Conservation (phyloP, 1,140 invertebrate species). For the Achatina immaculata region DNA sequence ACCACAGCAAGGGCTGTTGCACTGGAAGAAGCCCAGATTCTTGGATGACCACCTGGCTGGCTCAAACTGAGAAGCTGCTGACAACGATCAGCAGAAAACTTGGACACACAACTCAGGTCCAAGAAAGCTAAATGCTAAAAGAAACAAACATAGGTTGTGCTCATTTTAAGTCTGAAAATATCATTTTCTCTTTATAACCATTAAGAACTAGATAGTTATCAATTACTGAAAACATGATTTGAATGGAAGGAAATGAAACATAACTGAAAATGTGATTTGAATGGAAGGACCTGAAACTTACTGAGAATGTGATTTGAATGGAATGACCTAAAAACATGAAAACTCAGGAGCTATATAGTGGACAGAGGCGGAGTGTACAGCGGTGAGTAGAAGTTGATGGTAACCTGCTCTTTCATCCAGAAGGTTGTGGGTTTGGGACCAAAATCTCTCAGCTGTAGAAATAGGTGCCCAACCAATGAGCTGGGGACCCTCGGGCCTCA, state of each 20-base stretch:
- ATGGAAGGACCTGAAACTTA: no score
- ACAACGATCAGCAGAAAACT: conserved; percentile 51
- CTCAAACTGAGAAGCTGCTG: conserved; percentile 63
- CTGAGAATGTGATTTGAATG: no score
- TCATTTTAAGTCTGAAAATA: background rate
- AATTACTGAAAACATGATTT: background rate
- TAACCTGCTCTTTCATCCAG: no score
- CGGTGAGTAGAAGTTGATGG: no score
- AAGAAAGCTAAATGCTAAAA: conserved; percentile 64
- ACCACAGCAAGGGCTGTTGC: conserved; percentile 55
- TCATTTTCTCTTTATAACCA: background rate
- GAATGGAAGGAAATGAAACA: background rate
- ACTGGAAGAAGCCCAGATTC: conserved; percentile 62
- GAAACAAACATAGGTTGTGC: conserved; percentile 34
- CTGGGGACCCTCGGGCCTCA: no score
- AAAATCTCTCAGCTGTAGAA: no score
- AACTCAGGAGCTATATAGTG: no score
- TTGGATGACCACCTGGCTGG: conserved; percentile 68
- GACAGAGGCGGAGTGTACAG: no score
- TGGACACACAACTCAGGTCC: conserved; percentile 60
- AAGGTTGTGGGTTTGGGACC: no score
- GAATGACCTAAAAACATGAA: no score
- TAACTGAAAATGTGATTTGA: background rate
- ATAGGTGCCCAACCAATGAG: no score
- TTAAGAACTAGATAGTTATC: background rate